Evolutionary conservation across 1,140 invertebrate species (phyloP).

Genomic region (Drosophila pectinifera): DNA sequence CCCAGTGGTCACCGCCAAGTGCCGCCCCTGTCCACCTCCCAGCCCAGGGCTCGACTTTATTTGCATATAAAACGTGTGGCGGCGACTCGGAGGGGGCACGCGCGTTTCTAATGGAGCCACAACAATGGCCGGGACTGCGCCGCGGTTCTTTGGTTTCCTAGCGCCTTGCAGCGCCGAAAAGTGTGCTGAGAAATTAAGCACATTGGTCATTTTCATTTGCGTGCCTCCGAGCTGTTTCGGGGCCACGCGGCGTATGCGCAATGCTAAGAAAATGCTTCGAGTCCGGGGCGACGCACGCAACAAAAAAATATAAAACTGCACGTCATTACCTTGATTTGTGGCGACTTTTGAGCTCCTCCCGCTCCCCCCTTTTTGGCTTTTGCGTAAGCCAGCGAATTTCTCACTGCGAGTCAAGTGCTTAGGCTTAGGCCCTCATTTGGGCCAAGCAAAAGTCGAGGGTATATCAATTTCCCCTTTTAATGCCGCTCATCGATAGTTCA

Average conservation of each 20-base stretch:
- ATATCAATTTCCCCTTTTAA: conserved; percentile 56
- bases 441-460: conserved; percentile 48
- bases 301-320: conserved; percentile 63
- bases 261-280: conserved; percentile 55
- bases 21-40: conserved; percentile 49
- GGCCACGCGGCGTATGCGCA: conserved; percentile 69
- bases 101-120: conserved; percentile 47
- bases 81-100: conserved; percentile 27
- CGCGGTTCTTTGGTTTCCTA: conserved; percentile 51
- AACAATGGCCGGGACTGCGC: conserved; percentile 24
- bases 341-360: conserved; percentile 25
- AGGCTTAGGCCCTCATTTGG: conserved; percentile 56
- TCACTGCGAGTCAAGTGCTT: conserved; percentile 13
- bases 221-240: conserved; percentile 46
- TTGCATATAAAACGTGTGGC: conserved; percentile 74
- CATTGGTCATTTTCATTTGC: conserved; percentile 69
- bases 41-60: conserved; percentile 48
- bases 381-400: conserved; percentile 27
- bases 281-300: conserved; percentile 63
- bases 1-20: conserved; percentile 62
- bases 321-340: conserved; percentile 80
- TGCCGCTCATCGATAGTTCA: conserved; percentile 46
- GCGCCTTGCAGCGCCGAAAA: conserved; percentile 59
- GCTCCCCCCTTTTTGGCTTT: background rate
- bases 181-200: conserved; percentile 79